Evolutionary conservation across 1,140 invertebrate genomes (phyloP), one percentile per base, ranked within the genome.

Genomic region (Phthorimaea operculella): DNA sequence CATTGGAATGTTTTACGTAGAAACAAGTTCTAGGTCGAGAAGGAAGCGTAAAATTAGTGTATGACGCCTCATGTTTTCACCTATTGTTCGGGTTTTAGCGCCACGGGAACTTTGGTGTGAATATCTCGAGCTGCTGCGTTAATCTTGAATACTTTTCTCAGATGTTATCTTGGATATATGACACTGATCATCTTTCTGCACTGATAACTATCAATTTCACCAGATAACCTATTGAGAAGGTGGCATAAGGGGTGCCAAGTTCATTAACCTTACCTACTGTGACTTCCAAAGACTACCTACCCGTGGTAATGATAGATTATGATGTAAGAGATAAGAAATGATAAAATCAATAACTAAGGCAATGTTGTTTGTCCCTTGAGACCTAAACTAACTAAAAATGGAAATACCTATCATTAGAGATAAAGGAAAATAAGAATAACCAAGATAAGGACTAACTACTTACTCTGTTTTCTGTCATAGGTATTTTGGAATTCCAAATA

Each of bases 1-100:
- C 21, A 10, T 11, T 47, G 44, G 44, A 47, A 47, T 16, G 16
- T 16, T 47, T 14, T 47, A 65, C 53, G 36, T 58, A 59, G 65
- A 33, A 53, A 69, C 78, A 79, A 58, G 68, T 73, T 78, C 74
- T 75, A 69, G 73, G 63, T 67, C 57, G 63, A 50, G 66, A 64
- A 59, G 62, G 55, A 52, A 44, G 51, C 53, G 55, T 52, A 51
- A 63, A 58, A 60, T 62, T 51, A 50, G 48, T 50, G 17, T 28
- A 33, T 57, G 61, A 63, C 61, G 62, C 59, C 63, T 68, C 55
- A 28, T 58, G 54, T 55, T 82, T 79, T 79, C 76, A 72, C 74
- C 74, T 70, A 82, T 81, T 82, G 72, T 79, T 79, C 66, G 54
- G 51, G 60, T 59, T 67, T 61, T 64, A 55, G 62, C 61, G 48